Conservation (phyloP, 2,113 vertebrate species). For the Panurus biarmicus region DNA sequence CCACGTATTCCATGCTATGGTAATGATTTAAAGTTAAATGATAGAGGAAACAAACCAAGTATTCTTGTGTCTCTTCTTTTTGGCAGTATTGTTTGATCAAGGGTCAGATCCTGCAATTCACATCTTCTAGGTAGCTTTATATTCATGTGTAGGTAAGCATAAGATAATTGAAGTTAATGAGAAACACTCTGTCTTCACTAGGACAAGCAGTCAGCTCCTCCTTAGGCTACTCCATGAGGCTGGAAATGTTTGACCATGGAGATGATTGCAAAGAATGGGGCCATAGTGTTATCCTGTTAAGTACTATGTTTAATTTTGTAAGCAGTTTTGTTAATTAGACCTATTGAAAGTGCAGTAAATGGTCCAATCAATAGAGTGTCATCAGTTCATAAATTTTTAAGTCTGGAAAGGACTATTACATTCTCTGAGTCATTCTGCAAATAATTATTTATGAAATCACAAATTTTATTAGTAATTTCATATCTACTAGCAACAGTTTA, state of each 20-base stretch:
- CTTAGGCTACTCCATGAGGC: not conserved
- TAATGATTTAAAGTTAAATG: not conserved
- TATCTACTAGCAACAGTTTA: not conserved
- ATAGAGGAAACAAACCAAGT: not conserved
- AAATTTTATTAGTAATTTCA: not conserved
- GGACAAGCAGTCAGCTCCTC: not conserved
- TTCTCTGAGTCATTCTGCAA: slow-evolving; percentile 22
- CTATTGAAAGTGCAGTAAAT: not conserved
- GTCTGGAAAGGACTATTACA: not conserved
- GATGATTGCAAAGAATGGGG: not conserved
- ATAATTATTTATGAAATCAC: slow-evolving; percentile 21
- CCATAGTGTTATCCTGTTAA: not conserved
- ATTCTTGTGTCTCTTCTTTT: not conserved
- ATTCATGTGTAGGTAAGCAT: not conserved
- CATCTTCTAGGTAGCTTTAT: not conserved
- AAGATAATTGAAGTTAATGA: not conserved
- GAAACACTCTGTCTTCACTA: not conserved
- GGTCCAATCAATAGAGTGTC: not conserved
- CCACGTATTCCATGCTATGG: not conserved
- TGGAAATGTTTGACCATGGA: not conserved
- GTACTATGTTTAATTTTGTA: not conserved
- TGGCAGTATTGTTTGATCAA: not conserved
- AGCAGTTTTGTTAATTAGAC: not conserved
- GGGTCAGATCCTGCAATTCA: not conserved
- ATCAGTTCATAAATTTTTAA: slow-evolving; percentile 16